These are phyloP conservation scores for Metaphire vulgaris DNA, from an alignment of 1,140 invertebrate genomes.

Conservation along the genomic window DNA sequence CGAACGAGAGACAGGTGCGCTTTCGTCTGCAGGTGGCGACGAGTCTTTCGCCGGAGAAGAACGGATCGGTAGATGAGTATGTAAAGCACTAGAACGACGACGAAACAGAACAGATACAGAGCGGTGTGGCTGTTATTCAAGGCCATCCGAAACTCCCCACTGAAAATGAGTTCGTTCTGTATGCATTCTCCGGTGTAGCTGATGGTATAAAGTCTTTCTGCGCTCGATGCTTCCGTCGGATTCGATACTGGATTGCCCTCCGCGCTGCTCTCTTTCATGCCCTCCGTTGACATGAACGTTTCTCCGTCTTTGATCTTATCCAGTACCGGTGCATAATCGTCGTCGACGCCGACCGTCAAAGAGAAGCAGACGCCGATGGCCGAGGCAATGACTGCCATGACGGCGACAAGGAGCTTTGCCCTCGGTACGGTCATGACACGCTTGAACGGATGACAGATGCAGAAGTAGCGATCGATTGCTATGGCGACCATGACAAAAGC, in stretches of 20 bases:
- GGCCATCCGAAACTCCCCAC: constrained; percentile 15
- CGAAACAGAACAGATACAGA: constrained; percentile 28
- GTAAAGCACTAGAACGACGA: constrained; percentile 31
- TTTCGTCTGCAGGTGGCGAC: constrained; percentile 26
- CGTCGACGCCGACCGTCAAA: constrained; percentile 39
- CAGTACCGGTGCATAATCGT: too few relatives aligned
- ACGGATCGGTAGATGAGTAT: constrained; percentile 31
- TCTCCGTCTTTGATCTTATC: too few relatives aligned
- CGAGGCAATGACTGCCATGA: constrained; percentile 37
- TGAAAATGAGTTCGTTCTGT: constrained; percentile 22
- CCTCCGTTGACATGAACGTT: too few relatives aligned
- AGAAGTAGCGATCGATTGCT: constrained; percentile 49
- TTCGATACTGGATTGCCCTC: too few relatives aligned
- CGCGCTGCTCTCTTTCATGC: too few relatives aligned
- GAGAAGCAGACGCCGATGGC: constrained; percentile 40
- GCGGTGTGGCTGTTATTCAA: constrained; percentile 29
- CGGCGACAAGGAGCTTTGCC: constrained; percentile 40
- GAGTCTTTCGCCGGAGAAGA: background rate
- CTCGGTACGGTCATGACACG: constrained; percentile 41
- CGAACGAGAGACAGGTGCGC: constrained; percentile 22
- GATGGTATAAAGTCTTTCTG: too few relatives aligned
- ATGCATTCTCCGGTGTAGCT: background rate
- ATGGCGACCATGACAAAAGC: constrained; percentile 50
- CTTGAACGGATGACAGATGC: constrained; percentile 48
- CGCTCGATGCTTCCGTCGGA: too few relatives aligned